Percentiles rank a stretch among this genome's conserved stretches.
These are phyloP conservation scores for Trissolcus japonicus DNA, from an alignment of 2,888 invertebrate genomes.

Conservation along the genomic window DNA sequence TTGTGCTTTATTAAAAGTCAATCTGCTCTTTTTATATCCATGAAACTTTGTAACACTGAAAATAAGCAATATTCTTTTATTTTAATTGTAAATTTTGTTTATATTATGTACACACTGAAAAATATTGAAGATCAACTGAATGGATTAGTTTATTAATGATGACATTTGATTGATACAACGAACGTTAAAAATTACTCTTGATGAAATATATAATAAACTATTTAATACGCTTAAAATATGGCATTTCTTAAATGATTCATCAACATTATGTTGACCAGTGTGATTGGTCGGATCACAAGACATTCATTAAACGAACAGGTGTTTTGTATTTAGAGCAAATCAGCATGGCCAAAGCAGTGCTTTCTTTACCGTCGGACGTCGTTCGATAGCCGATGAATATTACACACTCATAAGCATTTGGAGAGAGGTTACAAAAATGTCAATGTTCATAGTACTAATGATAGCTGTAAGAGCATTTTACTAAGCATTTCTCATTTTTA, in stretches of 20 bases:
- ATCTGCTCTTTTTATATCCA: too few species aligned
- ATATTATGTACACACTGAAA: too few species aligned
- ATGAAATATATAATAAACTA: too few species aligned
- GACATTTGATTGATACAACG: too few species aligned
- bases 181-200: too few species aligned
- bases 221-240: not conserved
- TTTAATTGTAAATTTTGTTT: too few species aligned
- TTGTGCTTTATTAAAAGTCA: too few species aligned
- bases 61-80: too few species aligned
- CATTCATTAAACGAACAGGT: slow-evolving; percentile 35
- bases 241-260: not conserved
- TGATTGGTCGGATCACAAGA: slow-evolving; percentile 20
- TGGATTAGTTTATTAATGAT: too few species aligned
- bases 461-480: slow-evolving; percentile 14
- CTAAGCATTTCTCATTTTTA: not conserved
- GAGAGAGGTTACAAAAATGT: slow-evolving; percentile 26
- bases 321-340: slow-evolving; percentile 35
- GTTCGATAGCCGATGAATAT: slow-evolving; percentile 43
- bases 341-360: slow-evolving; percentile 22
- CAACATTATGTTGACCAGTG: slow-evolving; percentile 9
- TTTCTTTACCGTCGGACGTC: slow-evolving; percentile 42
- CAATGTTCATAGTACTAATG: slow-evolving; percentile 25
- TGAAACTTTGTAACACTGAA: too few species aligned
- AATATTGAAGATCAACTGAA: too few species aligned
- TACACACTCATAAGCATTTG: slow-evolving; percentile 28